Evolutionary conservation across 2,888 invertebrate genomes (phyloP).

Genomic region (Branchipolynoe longqiensis): DNA sequence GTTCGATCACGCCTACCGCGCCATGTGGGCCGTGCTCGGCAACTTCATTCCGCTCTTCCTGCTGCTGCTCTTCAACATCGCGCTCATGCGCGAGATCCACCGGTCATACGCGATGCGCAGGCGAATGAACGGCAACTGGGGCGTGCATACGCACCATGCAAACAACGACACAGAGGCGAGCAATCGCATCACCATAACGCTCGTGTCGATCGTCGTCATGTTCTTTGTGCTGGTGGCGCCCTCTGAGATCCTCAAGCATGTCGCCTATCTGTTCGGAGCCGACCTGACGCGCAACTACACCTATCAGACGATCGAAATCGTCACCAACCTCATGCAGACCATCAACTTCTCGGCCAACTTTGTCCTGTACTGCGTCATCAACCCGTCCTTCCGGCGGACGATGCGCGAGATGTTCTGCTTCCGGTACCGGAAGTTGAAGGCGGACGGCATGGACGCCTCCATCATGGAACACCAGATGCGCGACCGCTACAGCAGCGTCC

Average conservation of each 20-base stretch:
- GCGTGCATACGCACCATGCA: not conserved
- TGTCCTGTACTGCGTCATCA: constrained; percentile 90
- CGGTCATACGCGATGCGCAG: constrained; percentile 71
- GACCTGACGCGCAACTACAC: constrained; percentile 65
- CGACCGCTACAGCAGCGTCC: constrained; percentile 13
- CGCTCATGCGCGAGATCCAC: constrained; percentile 68
- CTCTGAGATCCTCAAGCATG: constrained; percentile 69
- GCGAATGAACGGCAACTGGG: constrained; percentile 71
- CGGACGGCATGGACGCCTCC: constrained; percentile 37
- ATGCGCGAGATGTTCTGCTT: constrained; percentile 71
- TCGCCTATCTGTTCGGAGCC: constrained; percentile 64
- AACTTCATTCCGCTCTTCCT: constrained; percentile 70
- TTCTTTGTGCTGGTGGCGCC: constrained; percentile 72
- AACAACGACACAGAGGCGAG: constrained; percentile 65
- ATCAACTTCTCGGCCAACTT: constrained; percentile 90
- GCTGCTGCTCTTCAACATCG: constrained; percentile 68
- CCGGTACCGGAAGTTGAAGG: constrained; percentile 57
- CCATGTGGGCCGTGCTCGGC: constrained; percentile 68
- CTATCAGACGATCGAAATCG: constrained; percentile 73
- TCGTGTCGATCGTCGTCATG: constrained; percentile 71
- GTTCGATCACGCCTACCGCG: constrained; percentile 69
- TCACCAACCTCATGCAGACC: constrained; percentile 88
- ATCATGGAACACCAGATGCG: constrained; percentile 45
- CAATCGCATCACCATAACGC: constrained; percentile 70
- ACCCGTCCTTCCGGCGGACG: constrained; percentile 89